Evolutionary conservation across 2,113 vertebrate genomes (phyloP), one percentile per base, ranked within the genome.

Genomic region (Halichoeres trimaculatus): DNA sequence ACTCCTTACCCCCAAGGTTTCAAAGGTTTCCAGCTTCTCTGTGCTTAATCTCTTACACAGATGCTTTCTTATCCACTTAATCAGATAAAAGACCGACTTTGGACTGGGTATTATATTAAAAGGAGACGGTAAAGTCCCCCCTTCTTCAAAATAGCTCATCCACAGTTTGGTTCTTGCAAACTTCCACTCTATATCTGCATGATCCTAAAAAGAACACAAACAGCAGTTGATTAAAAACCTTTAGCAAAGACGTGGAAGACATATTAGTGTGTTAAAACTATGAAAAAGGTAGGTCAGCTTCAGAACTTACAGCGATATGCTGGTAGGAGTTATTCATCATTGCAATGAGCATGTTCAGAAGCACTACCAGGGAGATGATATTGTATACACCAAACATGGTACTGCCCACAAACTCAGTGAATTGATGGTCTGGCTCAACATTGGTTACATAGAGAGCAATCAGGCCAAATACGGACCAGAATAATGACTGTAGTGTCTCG

Each of bases 311-410:
- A 74, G 97, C 97, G 81, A 99, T 99, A 61, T 98, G 96, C 85
- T 99, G 98, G 84, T 99, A 99, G 47, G 98, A 99, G 87, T 99
- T 99, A 91, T 99, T 99, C 98, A 99, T 99, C 98, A 99, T 99
- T 41, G 98, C 98, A 73, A 99, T 99, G 12, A 99, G 86, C 98
- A 99, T 99, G 91, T 99, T 99, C 73, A 99, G 95, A n/a, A 99
- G 94, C 63, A 99, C 98, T 20, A 99, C 98, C 72, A 99, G 88
- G 43, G 98, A 99, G 90, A 99, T 99, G 82, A 99, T 91, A 35
- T 97, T 99, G 78, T 99, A 99, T 0, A 97, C 96, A 52, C 98
- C 98, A 73, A 99, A 99, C 98, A 99, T 99, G 23, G 98, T 99
- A 70, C 95, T 93, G 2, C 98, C 98, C 53, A 99, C 96, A 84